phyloP scores from a whole-genome alignment of 1,140 invertebrate genomes.

The Pristionchus pacificus region DNA sequence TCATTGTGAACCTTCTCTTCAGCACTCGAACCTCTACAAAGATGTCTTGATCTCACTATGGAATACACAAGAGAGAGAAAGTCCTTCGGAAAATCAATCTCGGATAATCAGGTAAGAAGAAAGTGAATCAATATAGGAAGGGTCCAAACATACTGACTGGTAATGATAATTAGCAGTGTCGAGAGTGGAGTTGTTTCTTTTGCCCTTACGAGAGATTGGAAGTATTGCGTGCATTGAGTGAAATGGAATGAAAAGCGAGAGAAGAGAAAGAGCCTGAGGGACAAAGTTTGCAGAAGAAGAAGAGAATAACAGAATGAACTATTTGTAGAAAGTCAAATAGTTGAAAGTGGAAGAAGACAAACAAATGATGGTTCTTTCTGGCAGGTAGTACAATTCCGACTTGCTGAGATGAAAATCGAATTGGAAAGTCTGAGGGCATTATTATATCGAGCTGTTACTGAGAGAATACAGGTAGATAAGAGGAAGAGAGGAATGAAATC shows the following conservation, averaged over 20 bases:
- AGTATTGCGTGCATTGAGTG: no score
- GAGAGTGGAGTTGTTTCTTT: no score
- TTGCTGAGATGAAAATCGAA: constrained; percentile 65
- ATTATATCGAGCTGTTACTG: constrained; percentile 56
- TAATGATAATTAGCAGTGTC: no score
- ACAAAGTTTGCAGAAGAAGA: not conserved
- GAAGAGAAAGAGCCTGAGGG: no score
- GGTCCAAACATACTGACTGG: no score
- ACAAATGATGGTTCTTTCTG: no score
- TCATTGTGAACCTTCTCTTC: no score
- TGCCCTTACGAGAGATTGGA: no score
- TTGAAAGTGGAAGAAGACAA: no score
- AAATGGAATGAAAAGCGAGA: no score
- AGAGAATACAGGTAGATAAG: not conserved
- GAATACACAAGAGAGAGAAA: constrained; percentile 63
- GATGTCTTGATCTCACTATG: constrained; percentile 60
- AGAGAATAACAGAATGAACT: not conserved
- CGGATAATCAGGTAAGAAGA: constrained; percentile 62
- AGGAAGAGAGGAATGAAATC: not conserved
- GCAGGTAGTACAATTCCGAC: constrained; percentile 60
- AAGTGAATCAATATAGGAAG: no score
- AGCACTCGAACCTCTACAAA: constrained; percentile 60
- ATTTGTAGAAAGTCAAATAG: no score
- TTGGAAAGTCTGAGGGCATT: constrained; percentile 63
- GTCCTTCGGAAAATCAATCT: constrained; percentile 62